A percentile compares a stretch with the other conserved stretches of the same genome.
Conservation (phyloP, 2,888 invertebrate genomes). For the Aphelenchoides bicaudatus region DNA sequence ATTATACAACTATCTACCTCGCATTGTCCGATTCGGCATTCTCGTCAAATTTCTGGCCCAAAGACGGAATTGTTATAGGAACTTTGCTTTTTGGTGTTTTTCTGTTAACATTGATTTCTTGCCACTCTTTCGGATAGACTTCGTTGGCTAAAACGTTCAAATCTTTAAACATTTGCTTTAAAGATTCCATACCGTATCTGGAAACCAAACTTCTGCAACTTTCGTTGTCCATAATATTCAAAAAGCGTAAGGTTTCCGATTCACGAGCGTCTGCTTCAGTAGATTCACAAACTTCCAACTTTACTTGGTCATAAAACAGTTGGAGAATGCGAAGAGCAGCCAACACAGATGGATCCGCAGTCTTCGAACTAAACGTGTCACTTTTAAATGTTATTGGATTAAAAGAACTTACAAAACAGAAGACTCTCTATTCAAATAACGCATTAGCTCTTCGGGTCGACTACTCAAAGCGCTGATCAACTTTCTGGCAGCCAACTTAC, state of each 20-base stretch:
- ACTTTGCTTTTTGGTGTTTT: too few species aligned
- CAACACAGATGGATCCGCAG: not conserved
- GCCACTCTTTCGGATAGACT: too few species aligned
- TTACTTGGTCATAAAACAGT: conserved; percentile 2
- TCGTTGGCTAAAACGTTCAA: not conserved
- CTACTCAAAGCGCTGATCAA: not conserved
- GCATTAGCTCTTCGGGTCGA: conserved; percentile 11
- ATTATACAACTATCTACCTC: too few species aligned
- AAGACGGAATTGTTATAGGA: too few species aligned
- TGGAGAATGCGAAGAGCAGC: not conserved
- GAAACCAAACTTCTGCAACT: conserved; percentile 9
- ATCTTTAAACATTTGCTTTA: not conserved
- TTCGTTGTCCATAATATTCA: too few species aligned
- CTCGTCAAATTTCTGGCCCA: too few species aligned
- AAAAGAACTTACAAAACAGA: conserved; percentile 15
- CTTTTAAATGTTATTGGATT: too few species aligned
- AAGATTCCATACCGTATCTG: not conserved
- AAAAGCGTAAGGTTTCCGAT: not conserved
- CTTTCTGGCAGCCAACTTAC: not conserved
- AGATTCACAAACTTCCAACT: conserved; percentile 5
- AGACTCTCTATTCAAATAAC: conserved; percentile 2
- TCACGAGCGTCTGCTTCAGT: conserved; percentile 2
- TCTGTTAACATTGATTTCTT: too few species aligned
- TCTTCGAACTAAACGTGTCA: not conserved
- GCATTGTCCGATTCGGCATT: too few species aligned